These are phyloP conservation scores for Willisornis vidua DNA, from an alignment of 2,113 vertebrate species.

Conservation along the genomic window DNA sequence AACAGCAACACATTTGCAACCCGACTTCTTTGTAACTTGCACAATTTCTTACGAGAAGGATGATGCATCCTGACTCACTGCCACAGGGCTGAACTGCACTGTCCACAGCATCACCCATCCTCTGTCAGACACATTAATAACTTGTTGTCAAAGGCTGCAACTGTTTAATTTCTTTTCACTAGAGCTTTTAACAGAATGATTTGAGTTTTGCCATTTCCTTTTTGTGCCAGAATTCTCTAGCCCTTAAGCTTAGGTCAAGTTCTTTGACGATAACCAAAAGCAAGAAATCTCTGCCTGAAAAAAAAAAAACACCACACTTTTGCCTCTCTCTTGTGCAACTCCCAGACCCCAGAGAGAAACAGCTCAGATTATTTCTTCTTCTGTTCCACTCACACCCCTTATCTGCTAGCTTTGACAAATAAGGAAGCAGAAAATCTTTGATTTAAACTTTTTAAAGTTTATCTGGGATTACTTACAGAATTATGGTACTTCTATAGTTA, in stretches of 20 bases:
- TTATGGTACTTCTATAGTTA: not conserved
- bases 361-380: not conserved
- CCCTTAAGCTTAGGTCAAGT: not conserved
- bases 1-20: not conserved
- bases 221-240: not conserved
- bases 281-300: not conserved
- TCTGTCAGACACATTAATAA: not conserved
- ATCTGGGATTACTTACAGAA: not conserved
- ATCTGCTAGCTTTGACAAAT: not conserved
- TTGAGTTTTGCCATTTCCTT: not conserved
- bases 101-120: not conserved
- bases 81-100: not conserved
- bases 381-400: not conserved
- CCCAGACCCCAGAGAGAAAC: not conserved
- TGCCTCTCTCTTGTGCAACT: not conserved
- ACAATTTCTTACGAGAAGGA: not conserved
- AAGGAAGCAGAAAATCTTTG: not conserved
- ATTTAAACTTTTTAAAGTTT: not conserved
- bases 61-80: slow-evolving; percentile 15
- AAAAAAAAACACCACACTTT: not conserved
- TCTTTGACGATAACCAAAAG: not conserved
- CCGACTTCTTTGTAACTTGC: rapidly evolving
- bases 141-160: not conserved
- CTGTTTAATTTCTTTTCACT: not conserved
- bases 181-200: not conserved